Evolutionary conservation across 2,113 vertebrate genomes (phyloP), one percentile per base, ranked within the genome.

Genomic region (Scomber scombrus): DNA sequence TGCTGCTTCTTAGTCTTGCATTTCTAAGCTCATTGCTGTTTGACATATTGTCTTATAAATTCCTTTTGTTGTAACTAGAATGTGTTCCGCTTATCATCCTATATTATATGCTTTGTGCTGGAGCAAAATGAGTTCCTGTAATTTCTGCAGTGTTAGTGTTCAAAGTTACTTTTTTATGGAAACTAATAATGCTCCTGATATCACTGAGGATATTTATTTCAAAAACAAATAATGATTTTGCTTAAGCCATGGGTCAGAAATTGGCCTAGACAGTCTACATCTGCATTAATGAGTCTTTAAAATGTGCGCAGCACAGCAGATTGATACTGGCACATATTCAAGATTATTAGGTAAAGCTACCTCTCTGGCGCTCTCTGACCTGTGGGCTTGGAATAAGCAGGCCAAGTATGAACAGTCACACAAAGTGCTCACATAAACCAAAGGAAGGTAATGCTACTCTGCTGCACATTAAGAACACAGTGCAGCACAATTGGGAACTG

Each of bases 301-400:
- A 19, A 66, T 75, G 47, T 56, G 43, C 61, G 16, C 72, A 23
- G 13, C 72, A 57, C 62, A 65, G 51, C 52, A 55, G 71, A 46
- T 31, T 49, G 2, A 46, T 9, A 16, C 29, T 40, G 26, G 47
- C 62, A 52, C 19, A 67, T 11, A 8, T 16, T 19, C 18, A 57
- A 46, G 45, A 58, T 65, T 45, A 76, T 29, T 8, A 2, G 12
- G 47, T 34, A 11, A 56, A 12, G 31, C 52, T 65, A 40, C 34
- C 34, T 40, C 34, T 9, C 2, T 9, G 9, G 34, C 7, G 34
- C n/a, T 18, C 56, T 3, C 19, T 63, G 6, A 13, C 11, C 31
- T 2, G 9, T n/a, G 11, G 13, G 43, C 4, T 43, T 21, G 3
- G 2, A 57, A 55, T 52, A 54, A 21, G 14, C 18, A 68, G 13